Evolutionary conservation across 2,797 vertebrate species (phyloP).

Genomic region (Rhinoraja longicauda): DNA sequence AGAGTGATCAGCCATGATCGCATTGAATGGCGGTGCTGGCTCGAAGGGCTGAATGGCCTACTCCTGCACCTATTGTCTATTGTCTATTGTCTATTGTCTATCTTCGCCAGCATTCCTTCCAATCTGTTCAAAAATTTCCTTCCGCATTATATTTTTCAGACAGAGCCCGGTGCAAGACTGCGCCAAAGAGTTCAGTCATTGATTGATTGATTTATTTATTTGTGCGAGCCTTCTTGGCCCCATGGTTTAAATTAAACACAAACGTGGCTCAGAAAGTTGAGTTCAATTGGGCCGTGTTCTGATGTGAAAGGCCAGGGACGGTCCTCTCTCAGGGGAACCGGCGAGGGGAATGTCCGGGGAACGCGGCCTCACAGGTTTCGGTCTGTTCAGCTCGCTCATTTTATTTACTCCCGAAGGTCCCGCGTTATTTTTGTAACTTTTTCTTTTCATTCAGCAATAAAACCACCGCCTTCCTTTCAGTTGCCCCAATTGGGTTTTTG

Average conservation of each 20-base stretch:
- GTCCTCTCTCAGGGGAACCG: neutral
- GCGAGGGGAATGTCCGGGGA: neutral
- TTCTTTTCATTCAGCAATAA: neutral
- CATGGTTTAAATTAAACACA: constrained; percentile 4
- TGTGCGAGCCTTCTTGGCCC: neutral
- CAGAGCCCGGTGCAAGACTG: neutral
- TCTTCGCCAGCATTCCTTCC: too few relatives aligned
- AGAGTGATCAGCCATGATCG: too few relatives aligned
- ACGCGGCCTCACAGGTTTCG: neutral
- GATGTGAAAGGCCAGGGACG: neutral
- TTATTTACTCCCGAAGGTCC: neutral
- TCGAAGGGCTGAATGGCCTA: too few relatives aligned
- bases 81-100: too few relatives aligned
- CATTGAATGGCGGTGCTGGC: too few relatives aligned
- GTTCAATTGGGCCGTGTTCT: neutral
- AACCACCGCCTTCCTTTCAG: neutral
- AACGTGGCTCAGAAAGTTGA: neutral
- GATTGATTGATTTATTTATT: neutral
- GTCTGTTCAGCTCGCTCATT: neutral
- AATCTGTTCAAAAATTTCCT: constrained; percentile 6
- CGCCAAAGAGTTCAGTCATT: neutral
- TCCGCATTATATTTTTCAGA: neutral
- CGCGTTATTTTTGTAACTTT: neutral
- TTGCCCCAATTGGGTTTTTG: neutral
- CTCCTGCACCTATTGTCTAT: too few relatives aligned